Evolutionary conservation across 2,797 vertebrate genomes (phyloP), one percentile per base, ranked within the genome.

Genomic region (Discoglossus pictus): DNA sequence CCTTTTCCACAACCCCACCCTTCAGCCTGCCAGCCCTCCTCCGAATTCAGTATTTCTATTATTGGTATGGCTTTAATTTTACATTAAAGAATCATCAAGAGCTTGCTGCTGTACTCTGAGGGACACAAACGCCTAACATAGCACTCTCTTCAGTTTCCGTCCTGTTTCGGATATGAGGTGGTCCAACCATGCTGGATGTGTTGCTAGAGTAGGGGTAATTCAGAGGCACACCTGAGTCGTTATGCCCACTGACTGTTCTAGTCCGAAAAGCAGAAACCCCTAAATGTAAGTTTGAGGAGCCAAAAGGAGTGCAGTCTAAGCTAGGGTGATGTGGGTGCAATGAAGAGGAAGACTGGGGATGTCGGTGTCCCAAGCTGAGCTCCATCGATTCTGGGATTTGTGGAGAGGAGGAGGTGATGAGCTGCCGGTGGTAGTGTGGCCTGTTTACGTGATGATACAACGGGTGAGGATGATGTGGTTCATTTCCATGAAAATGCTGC

Each of bases 181-280:
- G 86, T 58, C 81, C 80, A 39, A 82, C 81, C 65, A 83, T 68
- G 68, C 68, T 72, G 83, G 87, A 89, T 86, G 87, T 87, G 69
- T 88, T 88, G 86, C 92, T 92, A 85, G 90, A 90, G 82, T 79
- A 87, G 77, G 82, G 87, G 79, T 84, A 83, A 78, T 84, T 87
- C 83, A 80, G 82, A 79, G 83, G 77, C 71, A 80, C 77, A 46
- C 79, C 73, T 65, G 81, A 74, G 71, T 80, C 68, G 48, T 78
- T 79, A 75, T 85, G 82, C 86, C 84, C 84, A 74, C 83, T 81
- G 62, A 84, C 93, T 87, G 93, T 91, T 90, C 93, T 93, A 95
- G 94, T 96, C 93, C 94, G 93, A 92, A 95, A 94, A 85, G 93
- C 93, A 71, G 93, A 95, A 83, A 94, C 87, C 88, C 92, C 93